phyloP scores from a whole-genome alignment of 2,888 invertebrate species.

The Synergus umbraculus region DNA sequence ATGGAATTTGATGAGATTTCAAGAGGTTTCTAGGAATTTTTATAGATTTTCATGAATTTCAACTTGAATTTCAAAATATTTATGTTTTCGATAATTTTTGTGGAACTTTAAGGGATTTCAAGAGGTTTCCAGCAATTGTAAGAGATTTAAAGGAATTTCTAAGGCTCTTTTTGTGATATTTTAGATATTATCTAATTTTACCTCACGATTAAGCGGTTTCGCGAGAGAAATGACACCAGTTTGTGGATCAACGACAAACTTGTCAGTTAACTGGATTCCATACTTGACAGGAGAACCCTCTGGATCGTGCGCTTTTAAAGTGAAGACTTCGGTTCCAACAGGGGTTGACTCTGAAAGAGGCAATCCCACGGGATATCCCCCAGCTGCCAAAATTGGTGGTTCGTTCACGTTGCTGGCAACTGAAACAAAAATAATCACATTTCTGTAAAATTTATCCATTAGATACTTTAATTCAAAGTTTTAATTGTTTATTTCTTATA shows the following conservation, averaged over 20 bases:
- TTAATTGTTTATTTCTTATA: background rate
- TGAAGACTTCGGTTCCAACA: constrained; percentile 88
- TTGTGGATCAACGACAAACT: constrained; percentile 86
- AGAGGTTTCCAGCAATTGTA: too few species aligned
- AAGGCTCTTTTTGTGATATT: too few species aligned
- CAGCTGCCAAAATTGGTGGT: constrained; percentile 72
- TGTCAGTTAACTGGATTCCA: constrained; percentile 89
- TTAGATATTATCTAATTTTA: constrained; percentile 68
- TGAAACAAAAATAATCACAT: constrained; percentile 61
- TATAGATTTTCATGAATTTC: too few species aligned
- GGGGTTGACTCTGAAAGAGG: constrained; percentile 88
- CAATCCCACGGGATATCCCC: constrained; percentile 72
- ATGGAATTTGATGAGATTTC: too few species aligned
- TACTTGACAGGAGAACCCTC: constrained; percentile 86
- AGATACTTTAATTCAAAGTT: background rate
- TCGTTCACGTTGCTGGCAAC: constrained; percentile 74
- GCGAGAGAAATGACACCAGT: constrained; percentile 89
- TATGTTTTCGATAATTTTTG: too few species aligned
- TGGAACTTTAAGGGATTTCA: too few species aligned
- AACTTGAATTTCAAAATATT: too few species aligned
- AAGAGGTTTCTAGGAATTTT: too few species aligned
- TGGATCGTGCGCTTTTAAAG: constrained; percentile 88
- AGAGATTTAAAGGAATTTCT: too few species aligned
- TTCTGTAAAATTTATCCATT: background rate
- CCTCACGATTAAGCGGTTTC: constrained; percentile 90